Evolutionary conservation across 2,797 vertebrate genomes (phyloP), one percentile per base, ranked within the genome.

Genomic region (Triplophysa yarkandensis): DNA sequence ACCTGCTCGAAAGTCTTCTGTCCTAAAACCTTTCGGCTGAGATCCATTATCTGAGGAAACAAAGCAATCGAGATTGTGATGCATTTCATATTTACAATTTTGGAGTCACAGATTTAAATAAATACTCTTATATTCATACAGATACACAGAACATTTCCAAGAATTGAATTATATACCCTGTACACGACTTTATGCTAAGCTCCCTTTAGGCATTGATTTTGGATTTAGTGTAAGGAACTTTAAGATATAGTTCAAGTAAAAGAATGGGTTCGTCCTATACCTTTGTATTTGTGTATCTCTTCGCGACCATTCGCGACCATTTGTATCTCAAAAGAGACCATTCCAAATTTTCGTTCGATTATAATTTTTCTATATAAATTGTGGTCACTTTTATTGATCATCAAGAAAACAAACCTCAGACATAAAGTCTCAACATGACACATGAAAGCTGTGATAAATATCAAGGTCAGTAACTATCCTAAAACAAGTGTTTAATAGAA

Each of bases 11-110:
- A 98, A 23, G 87, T 81, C 69, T 71, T 82, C 83, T 88, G 91
- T 0, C 96, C 95, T 63, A 98, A 79, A 17, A 97, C 23, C 74
- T 80, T 91, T 85, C 85, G 91, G 77, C 93, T 81, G 0, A 95
- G 46, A 39, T 80, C 86, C 78, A 95, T 92, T 70, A 98, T 85
- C 95, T 98, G 72, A 23, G 16, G 43, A 41, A 16, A n/a, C 39
- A 54, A 2, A 41, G 30, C 7, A 30, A 25, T 41, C 52, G n/a
- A 21, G 16, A 5, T 34, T 50, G n/a, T 32, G 28, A 1, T 10
- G 7, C 4, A 30, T n/a, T 30, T 58, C 2, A 10, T n/a, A 27
- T 54, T 3, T 54, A 23, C 11, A 27, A 14, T 54, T 25, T 50
- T 52, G 2, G 6, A 17, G 25, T 57, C 17, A 8, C 11, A 19